phyloP scores from a whole-genome alignment of 2,113 vertebrate species.

The Mesocricetus auratus region DNA sequence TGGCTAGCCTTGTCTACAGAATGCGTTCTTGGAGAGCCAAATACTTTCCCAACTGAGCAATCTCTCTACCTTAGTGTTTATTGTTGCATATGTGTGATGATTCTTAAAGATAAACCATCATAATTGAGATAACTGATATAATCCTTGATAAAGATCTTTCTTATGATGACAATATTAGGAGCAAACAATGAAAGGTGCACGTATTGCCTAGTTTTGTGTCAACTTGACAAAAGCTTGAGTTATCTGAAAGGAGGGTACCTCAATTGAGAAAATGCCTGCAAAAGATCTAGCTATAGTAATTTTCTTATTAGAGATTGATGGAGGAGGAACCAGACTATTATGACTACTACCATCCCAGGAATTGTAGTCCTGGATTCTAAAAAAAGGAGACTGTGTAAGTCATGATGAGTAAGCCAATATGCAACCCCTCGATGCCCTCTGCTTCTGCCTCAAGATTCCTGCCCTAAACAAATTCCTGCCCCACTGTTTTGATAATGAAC shows the following conservation, averaged over 20 bases:
- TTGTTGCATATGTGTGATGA: background rate
- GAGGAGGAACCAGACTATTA: too few species aligned
- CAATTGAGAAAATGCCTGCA: background rate
- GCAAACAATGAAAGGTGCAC: background rate
- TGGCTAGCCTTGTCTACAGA: too few species aligned
- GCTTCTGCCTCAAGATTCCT: background rate
- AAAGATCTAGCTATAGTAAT: background rate
- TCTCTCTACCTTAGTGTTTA: background rate
- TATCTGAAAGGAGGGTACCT: background rate
- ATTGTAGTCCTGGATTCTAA: background rate
- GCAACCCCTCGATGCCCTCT: background rate
- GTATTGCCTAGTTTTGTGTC: background rate
- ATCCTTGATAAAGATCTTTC: constrained; percentile 4
- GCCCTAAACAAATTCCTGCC: background rate
- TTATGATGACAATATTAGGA: background rate
- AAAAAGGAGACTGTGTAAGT: background rate
- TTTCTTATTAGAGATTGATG: background rate
- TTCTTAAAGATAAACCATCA: background rate
- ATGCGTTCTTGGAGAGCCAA: too few species aligned
- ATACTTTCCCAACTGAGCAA: background rate
- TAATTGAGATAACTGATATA: background rate
- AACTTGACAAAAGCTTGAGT: background rate
- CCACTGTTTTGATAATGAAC: background rate
- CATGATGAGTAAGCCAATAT: background rate
- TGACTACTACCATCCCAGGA: background rate